Evolutionary conservation across 2,888 invertebrate genomes (phyloP).

Genomic region (Agrotis exclamationis): DNA sequence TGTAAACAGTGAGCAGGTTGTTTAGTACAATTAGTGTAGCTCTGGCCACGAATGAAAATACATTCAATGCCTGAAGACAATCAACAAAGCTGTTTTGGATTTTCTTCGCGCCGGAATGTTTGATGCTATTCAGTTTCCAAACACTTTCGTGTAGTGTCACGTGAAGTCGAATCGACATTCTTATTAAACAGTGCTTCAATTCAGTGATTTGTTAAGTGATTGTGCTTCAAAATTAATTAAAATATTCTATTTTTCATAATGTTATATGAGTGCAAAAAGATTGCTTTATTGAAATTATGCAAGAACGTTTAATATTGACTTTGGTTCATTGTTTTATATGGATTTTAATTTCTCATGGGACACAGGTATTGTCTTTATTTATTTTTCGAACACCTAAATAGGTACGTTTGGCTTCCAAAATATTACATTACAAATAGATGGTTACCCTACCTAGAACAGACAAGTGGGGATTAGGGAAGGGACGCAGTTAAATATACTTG

Average conservation of each 20-base stretch:
- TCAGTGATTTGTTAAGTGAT: conserved; percentile 32
- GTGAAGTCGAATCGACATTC: conserved; percentile 34
- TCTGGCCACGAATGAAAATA: conserved; percentile 80
- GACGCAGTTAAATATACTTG: neutral
- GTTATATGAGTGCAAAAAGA: conserved; percentile 66
- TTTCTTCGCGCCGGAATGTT: conserved; percentile 78
- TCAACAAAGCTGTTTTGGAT: conserved; percentile 86
- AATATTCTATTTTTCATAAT: conserved; percentile 64
- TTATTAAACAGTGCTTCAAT: conserved; percentile 23
- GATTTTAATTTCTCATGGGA: conserved; percentile 62
- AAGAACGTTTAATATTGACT: conserved; percentile 61
- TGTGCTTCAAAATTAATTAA: conserved; percentile 22
- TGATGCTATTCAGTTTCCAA: conserved; percentile 68
- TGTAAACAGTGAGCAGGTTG: conserved; percentile 82
- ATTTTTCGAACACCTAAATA: neutral
- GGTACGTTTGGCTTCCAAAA: too few relatives aligned
- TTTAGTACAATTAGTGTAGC: conserved; percentile 80
- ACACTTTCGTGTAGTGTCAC: conserved; percentile 58
- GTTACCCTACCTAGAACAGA: too few relatives aligned
- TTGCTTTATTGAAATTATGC: conserved; percentile 72
- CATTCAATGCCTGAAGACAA: conserved; percentile 73
- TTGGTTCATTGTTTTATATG: conserved; percentile 59
- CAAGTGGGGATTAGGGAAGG: neutral
- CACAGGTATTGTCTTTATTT: conserved; percentile 66
- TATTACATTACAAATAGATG: neutral